Base-by-base conservation (phyloP, 2,113 vertebrate genomes). In the Salvelinus sp. region DNA sequence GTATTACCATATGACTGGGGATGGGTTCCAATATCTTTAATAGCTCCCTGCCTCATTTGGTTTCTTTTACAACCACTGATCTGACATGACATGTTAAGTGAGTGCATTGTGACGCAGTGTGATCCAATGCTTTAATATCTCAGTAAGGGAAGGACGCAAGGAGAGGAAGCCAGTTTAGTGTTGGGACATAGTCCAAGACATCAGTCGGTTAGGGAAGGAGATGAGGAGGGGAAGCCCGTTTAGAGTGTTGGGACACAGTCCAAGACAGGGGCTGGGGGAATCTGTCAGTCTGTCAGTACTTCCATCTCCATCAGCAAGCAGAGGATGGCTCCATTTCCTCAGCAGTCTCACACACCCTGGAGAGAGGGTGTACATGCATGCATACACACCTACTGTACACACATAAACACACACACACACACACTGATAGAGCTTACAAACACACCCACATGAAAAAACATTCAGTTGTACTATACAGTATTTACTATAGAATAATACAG, bases 231-330 rank as follows among this genome's bases (percentile, higher is more conserved):
- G 28, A 48, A 67, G 2, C 81, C 82, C 58, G 63, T 70, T 79
- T 33, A 33, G 57, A 60, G 16, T 60, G 28, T 74, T 79, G 86
- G 83, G 82, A 81, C 70, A n/a, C 1, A 33, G 22, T 83, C 82
- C 84, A 90, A 16, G 67, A 65, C 71, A 76, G 20, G 18, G 82
- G 78, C 70, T 47, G 67, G 12, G 25, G 6, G 0, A 73, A 63
- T 75, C 64, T 69, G 47, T 9, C 57, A 79, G 58, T 68, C 68
- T 80, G 75, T 78, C 78, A 75, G 75, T 76, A 64, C 65, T 74
- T 86, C 86, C 87, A 78, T 88, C 84, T 83, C 82, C 78, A 88
- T 86, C 85, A 66, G 69, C 79, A 76, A 66, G 33, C 69, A 50
- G 79, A 82, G 69, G 64, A 84, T 83, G 81, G 76, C 38, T 85